phyloP scores from a whole-genome alignment of 2,888 invertebrate species.

The Lepidocyrtinus sp. region DNA sequence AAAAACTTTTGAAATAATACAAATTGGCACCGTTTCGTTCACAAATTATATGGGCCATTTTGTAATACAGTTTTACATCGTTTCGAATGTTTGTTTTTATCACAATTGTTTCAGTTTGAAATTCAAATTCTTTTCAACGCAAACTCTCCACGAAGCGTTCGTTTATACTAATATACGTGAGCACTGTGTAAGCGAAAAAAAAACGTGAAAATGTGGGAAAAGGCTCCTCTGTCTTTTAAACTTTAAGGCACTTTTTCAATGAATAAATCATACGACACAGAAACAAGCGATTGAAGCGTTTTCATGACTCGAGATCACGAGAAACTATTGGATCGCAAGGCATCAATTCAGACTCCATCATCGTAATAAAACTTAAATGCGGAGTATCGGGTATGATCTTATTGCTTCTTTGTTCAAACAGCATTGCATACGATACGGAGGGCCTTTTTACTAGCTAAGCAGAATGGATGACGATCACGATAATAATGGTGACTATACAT shows the following conservation, averaged over 20 bases:
- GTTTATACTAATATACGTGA: too few relatives aligned
- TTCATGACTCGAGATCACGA: constrained; percentile 13
- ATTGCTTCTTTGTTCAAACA: not conserved
- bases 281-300: not conserved
- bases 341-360: not conserved
- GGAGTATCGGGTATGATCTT: not conserved
- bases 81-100: too few relatives aligned
- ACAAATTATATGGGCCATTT: too few relatives aligned
- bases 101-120: too few relatives aligned
- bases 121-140: not conserved
- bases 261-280: not conserved
- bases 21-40: not conserved
- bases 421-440: not conserved
- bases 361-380: not conserved
- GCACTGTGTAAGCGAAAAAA: not conserved
- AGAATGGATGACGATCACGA: not conserved
- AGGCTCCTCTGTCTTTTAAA: not conserved
- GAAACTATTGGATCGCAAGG: constrained; percentile 7
- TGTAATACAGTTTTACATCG: too few relatives aligned
- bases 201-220: not conserved
- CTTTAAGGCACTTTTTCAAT: constrained; percentile 1
- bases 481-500: not conserved
- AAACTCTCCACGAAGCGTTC: not conserved
- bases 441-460: not conserved
- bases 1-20: not conserved